Evolutionary conservation across 2,113 vertebrate species (phyloP).

Genomic region (Corvus moneduloides): DNA sequence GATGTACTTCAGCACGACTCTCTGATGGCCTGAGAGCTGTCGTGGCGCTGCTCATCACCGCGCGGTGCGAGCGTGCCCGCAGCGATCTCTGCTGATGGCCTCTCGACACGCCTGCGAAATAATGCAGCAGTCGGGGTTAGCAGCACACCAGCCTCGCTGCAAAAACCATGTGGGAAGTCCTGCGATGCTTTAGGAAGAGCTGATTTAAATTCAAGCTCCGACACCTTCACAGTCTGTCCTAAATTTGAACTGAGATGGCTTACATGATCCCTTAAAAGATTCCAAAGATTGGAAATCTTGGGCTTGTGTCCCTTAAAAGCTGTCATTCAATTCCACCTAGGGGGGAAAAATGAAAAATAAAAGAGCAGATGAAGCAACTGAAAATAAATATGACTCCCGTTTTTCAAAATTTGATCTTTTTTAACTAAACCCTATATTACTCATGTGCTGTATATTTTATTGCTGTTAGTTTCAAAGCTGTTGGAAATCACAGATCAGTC

Average conservation of each 20-base stretch:
- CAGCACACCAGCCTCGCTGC: fast-evolving
- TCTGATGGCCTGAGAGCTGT: not conserved
- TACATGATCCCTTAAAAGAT: not conserved
- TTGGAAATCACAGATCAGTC: slow-evolving; percentile 54
- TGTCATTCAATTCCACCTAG: not conserved
- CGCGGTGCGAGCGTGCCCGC: fast-evolving
- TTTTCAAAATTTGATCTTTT: slow-evolving; percentile 9
- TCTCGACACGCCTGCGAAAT: not conserved
- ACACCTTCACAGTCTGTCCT: not conserved
- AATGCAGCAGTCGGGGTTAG: no score
- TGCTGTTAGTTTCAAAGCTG: slow-evolving; percentile 38
- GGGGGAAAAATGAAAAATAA: not conserved
- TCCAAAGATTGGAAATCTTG: not conserved
- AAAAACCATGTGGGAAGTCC: not conserved
- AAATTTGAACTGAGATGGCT: not conserved
- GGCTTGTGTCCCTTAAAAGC: not conserved
- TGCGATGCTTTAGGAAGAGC: fast-evolving
- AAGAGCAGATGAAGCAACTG: not conserved
- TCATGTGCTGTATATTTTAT: slow-evolving; percentile 30
- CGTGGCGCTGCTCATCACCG: not conserved
- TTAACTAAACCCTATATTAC: slow-evolving; percentile 13
- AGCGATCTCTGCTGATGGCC: not conserved
- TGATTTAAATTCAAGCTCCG: not conserved
- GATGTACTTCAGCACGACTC: not conserved
- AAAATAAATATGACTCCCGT: slow-evolving; percentile 3